Base-by-base conservation (phyloP, 2,888 invertebrate species). In the Euplexia lucipara region DNA sequence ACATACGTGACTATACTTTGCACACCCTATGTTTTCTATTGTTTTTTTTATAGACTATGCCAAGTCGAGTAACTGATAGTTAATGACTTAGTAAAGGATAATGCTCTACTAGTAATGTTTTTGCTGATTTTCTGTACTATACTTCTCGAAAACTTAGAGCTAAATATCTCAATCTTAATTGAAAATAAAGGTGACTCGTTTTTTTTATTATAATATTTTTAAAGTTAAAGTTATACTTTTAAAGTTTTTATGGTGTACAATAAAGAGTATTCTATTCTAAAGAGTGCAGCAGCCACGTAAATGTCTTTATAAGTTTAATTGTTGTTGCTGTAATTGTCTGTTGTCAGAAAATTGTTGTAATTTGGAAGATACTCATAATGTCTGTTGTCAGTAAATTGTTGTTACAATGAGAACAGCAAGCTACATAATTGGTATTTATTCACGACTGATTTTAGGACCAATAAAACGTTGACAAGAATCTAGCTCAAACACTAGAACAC, bases 21-120 rank as follows among this genome's bases (percentile, higher is more conserved):
- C 42, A 56, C 74, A 78, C 74, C 61, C 74, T 67, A 22, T 45
- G 37, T 60, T 59, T 68, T 58, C 37, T 64, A 76, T 67, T 74
- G 61, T 73, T 52, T 45, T 57, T 39, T 30, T 48, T 41, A 26
- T 51, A 30, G 41, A 35, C 16, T 35, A 26, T 41, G 18, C 5
- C 9, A 20, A 16, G 20, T 48, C 39, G 26, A 39, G 47, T 14
- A 35, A 35, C 7, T 20, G 14, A 16, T 12, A 20, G 26, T 26
- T 16, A n/a, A n/a, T n/a, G n/a, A n/a, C n/a, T n/a, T 26, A 18
- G 4, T 16, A 7, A 7, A 3, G 9, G 2, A 26, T 3, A 26
- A 26, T 26, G 26, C 26, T 26, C 3, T 26, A 26, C 2, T 26
- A 5, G 5, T 26, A 26, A 26, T 5, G 26, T 2, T 20, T 8